Conservation (phyloP, 2,113 vertebrate species). For the Chroicocephalus ridibundus region DNA sequence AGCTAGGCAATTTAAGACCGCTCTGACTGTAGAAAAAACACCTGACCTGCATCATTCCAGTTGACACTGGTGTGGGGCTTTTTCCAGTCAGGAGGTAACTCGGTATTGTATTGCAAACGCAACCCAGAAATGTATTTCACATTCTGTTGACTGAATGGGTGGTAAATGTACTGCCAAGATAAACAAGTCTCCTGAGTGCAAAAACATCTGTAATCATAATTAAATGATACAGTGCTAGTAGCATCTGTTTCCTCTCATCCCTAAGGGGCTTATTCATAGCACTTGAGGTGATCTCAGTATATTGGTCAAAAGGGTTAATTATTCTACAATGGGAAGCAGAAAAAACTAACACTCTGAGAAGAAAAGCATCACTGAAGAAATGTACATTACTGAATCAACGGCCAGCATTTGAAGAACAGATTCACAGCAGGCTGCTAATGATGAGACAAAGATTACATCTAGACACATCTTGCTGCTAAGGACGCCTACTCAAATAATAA, state of each 20-base stretch:
- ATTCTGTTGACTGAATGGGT: background rate
- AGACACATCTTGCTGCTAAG: background rate
- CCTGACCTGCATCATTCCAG: background rate
- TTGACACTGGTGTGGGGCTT: background rate
- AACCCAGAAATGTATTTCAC: background rate
- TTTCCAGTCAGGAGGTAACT: background rate
- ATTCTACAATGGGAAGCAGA: background rate
- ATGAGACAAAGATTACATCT: slow-evolving; percentile 5
- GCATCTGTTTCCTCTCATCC: background rate
- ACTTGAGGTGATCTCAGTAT: background rate
- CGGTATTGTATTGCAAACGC: background rate
- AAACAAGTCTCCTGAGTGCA: background rate
- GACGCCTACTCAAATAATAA: background rate
- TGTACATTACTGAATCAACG: slow-evolving; percentile 12
- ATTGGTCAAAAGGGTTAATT: slow-evolving; percentile 10
- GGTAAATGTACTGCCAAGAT: background rate
- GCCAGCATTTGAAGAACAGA: background rate
- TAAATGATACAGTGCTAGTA: background rate
- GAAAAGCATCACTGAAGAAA: background rate
- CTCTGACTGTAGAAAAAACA: background rate
- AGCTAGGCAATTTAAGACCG: background rate
- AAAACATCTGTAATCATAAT: slow-evolving; percentile 24
- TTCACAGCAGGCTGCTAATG: slow-evolving; percentile 36
- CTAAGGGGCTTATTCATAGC: background rate
- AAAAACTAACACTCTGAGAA: background rate